A percentile compares a stretch with the other conserved stretches of the same genome.
Conservation (phyloP, 2,113 vertebrate genomes). For the Semnopithecus entellus region DNA sequence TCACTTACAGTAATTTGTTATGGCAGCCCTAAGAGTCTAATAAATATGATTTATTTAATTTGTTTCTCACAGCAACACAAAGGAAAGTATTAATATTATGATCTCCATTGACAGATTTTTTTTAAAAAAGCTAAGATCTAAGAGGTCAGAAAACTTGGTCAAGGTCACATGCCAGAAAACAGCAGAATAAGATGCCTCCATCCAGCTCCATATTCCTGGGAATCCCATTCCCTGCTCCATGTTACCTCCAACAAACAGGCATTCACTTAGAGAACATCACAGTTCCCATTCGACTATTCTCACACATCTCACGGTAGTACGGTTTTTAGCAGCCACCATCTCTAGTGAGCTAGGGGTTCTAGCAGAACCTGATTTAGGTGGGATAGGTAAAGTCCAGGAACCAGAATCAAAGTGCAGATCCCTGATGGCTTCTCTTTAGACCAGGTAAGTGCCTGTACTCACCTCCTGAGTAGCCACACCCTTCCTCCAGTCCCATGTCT, state of each 20-base stretch:
- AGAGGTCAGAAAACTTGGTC: not conserved
- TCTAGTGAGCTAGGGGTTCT: not conserved
- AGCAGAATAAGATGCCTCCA: not conserved
- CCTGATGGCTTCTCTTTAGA: not conserved
- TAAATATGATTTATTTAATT: not conserved
- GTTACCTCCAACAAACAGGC: accelerated
- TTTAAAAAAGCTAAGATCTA: not conserved
- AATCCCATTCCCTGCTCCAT: not conserved
- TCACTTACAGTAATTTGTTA: not conserved
- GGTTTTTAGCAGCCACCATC: not conserved
- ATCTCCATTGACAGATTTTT: not conserved
- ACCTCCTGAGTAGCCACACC: not conserved
- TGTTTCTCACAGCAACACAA: not conserved
- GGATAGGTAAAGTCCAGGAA: not conserved
- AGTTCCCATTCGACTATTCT: not conserved
- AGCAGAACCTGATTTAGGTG: not conserved
- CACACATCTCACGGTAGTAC: not conserved
- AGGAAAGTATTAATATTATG: not conserved
- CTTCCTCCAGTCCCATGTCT: not conserved
- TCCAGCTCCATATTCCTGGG: not conserved
- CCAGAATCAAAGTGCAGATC: not conserved
- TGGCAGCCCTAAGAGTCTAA: not conserved
- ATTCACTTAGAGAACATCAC: not conserved
- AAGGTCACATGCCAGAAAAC: not conserved
- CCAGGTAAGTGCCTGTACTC: no score